A percentile compares a stretch with the other conserved stretches of the same genome.
Evolutionary conservation across 2,797 vertebrate species (phyloP).

Genomic region (Bucorvus abyssinicus): DNA sequence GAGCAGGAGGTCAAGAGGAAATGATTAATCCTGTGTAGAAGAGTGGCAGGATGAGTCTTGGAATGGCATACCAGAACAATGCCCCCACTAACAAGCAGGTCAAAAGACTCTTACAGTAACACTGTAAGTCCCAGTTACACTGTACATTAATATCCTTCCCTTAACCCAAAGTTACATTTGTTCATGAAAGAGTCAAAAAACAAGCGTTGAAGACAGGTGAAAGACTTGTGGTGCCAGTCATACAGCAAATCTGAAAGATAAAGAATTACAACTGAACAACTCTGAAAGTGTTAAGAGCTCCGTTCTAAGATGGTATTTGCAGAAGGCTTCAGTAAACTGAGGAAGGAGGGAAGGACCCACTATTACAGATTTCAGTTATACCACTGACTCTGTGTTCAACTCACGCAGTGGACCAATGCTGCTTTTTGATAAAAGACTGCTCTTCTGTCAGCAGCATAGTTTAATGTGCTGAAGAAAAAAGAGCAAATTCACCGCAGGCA

Average conservation of each 20-base stretch:
- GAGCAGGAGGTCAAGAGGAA: slow-evolving; percentile 77
- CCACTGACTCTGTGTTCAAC: background rate
- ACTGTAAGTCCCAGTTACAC: slow-evolving; percentile 45
- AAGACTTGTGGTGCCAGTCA: background rate
- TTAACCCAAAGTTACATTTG: slow-evolving; percentile 4
- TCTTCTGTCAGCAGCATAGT: background rate
- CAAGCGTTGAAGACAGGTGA: slow-evolving; percentile 17
- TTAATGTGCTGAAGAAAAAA: background rate
- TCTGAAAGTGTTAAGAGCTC: background rate
- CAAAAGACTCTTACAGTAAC: slow-evolving; percentile 57
- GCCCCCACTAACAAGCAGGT: slow-evolving; percentile 56
- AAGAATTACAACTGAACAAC: background rate
- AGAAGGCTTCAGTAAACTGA: background rate
- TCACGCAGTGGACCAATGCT: background rate
- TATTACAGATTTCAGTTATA: background rate
- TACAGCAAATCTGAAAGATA: background rate
- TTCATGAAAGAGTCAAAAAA: background rate
- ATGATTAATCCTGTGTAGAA: slow-evolving; percentile 77
- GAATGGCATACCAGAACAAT: slow-evolving; percentile 62
- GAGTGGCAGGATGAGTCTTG: slow-evolving; percentile 68
- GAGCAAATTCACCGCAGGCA: background rate
- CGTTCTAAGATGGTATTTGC: background rate
- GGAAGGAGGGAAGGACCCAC: background rate
- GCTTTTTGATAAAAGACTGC: background rate
- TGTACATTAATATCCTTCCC: slow-evolving; percentile 47